Evolutionary conservation across 1,140 invertebrate genomes (phyloP).

Genomic region (Drosophila nasuta): DNA sequence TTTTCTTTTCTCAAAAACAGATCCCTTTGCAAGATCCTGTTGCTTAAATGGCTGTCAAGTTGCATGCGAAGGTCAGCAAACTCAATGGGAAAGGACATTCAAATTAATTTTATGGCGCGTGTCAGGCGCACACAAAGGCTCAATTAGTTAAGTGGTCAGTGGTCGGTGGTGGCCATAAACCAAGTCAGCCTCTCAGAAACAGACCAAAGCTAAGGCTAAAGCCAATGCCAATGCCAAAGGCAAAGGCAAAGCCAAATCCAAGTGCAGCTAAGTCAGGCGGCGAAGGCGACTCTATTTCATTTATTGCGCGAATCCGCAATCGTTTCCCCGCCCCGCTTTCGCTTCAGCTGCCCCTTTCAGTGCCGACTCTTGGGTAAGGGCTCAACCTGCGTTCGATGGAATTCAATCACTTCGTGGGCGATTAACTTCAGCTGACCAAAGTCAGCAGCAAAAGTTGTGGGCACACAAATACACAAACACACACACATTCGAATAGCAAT

Average conservation of each 20-base stretch:
- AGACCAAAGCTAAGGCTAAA: conserved; percentile 27
- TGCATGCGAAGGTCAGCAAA: conserved; percentile 23
- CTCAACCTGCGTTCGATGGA: conserved; percentile 79
- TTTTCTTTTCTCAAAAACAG: background rate
- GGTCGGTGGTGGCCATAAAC: conserved; percentile 63
- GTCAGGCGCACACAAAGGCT: conserved; percentile 75
- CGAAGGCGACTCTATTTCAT: conserved; percentile 64
- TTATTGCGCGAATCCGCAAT: conserved; percentile 62
- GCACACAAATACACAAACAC: conserved; percentile 27
- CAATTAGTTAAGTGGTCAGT: conserved; percentile 81
- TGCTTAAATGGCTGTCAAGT: background rate
- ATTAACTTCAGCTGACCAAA: conserved; percentile 69
- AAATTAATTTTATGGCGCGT: conserved; percentile 75
- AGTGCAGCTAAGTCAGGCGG: conserved; percentile 66
- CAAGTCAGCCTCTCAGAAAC: conserved; percentile 69
- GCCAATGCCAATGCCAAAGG: conserved; percentile 23
- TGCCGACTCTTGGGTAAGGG: conserved; percentile 28
- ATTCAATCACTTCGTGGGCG: conserved; percentile 80
- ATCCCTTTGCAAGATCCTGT: conserved; percentile 6
- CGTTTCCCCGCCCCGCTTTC: background rate
- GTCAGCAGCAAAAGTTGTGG: conserved; percentile 53
- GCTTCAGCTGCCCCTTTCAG: background rate
- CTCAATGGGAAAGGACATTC: conserved; percentile 21
- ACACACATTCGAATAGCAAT: conserved; percentile 23
- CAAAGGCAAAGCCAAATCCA: conserved; percentile 6